phyloP scores from a whole-genome alignment of 2,113 vertebrate species.

The Lophura nycthemera region DNA sequence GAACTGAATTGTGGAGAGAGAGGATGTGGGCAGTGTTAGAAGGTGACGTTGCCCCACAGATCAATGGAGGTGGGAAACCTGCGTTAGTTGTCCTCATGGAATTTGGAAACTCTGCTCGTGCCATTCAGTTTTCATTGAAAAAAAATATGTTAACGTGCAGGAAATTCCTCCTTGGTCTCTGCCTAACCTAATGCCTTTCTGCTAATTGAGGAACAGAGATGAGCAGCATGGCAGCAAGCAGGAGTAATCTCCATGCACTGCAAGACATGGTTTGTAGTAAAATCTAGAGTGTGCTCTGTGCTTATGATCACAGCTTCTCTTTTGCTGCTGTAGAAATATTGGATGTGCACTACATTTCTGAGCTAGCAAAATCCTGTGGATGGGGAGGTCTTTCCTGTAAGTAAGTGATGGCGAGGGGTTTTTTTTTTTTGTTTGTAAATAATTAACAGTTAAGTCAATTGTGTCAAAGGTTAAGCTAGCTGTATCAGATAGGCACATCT shows the following conservation, averaged over 20 bases:
- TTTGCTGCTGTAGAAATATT: background rate
- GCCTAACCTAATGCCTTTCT: background rate
- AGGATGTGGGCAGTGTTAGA: rapidly evolving
- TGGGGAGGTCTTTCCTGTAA: constrained; percentile 10
- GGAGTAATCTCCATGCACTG: background rate
- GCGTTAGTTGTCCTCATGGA: background rate
- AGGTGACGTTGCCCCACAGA: background rate
- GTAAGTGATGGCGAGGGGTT: background rate
- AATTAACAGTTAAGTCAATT: constrained; percentile 75
- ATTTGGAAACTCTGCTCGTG: background rate
- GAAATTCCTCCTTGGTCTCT: background rate
- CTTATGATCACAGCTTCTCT: background rate
- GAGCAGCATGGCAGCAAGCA: background rate
- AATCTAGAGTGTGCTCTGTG: background rate
- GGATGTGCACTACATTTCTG: background rate
- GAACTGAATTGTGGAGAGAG: background rate
- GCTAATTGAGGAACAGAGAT: background rate
- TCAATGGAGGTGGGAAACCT: background rate
- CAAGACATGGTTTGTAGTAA: background rate
- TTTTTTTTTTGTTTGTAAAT: constrained; percentile 18
- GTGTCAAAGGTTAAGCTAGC: constrained; percentile 66
- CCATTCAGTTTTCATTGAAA: background rate
- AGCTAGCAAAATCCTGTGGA: rapidly evolving
- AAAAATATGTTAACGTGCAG: background rate
- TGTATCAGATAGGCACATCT: background rate